These are phyloP conservation scores for Microplitis mediator DNA, from an alignment of 1,140 invertebrate genomes.

Conservation along the genomic window DNA sequence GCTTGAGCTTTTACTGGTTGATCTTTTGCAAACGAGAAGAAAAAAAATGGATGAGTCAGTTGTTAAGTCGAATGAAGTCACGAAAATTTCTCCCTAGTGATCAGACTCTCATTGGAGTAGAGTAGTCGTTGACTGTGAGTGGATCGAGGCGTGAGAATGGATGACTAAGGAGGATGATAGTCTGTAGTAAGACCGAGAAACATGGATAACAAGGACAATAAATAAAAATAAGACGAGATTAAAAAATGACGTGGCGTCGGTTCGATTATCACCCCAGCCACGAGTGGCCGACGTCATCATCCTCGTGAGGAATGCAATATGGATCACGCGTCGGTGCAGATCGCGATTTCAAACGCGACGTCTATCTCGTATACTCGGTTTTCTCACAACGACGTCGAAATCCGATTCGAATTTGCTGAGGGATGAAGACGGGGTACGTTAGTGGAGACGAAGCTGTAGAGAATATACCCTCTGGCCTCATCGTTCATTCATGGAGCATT, in stretches of 20 bases:
- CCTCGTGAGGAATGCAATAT: constrained; percentile 46
- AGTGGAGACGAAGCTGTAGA: constrained; percentile 4
- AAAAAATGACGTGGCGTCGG: constrained; percentile 17
- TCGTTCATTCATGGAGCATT: constrained; percentile 64
- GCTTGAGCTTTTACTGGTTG: constrained; percentile 10
- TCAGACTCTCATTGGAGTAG: not conserved
- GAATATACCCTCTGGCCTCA: constrained; percentile 47
- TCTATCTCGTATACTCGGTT: constrained; percentile 1
- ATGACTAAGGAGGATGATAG: too few relatives aligned
- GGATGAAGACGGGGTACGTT: constrained; percentile 1
- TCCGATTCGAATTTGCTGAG: constrained; percentile 50
- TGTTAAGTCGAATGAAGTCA: constrained; percentile 10
- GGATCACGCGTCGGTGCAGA: constrained; percentile 45
- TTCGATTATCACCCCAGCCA: constrained; percentile 15
- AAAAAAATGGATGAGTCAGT: too few relatives aligned
- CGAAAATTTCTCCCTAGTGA: constrained; percentile 19
- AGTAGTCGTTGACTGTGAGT: too few relatives aligned
- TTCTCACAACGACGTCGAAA: constrained; percentile 36
- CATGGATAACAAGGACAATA: not conserved
- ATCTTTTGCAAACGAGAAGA: not conserved
- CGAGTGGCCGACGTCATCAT: constrained; percentile 4
- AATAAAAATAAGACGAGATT: not conserved
- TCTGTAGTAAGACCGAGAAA: not conserved
- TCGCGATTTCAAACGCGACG: constrained; percentile 45
- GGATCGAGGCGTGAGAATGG: too few relatives aligned